Conservation (phyloP, 1,140 invertebrate species). For the Neodiprion virginianus region DNA sequence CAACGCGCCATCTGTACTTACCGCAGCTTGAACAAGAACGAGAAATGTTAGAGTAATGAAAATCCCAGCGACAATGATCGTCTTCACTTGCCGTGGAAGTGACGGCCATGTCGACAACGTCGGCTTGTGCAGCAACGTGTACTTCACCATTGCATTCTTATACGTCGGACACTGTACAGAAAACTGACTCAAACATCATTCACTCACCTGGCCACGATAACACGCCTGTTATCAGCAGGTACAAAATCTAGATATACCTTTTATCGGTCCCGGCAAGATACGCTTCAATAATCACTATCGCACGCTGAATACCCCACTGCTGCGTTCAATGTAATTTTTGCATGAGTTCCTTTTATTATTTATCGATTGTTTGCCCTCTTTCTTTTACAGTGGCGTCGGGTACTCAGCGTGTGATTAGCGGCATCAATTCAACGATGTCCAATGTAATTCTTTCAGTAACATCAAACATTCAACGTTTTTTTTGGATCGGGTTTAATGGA, state of each 20-base stretch:
- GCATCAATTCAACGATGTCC: too few species aligned
- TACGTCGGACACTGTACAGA: background rate
- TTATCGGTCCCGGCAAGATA: too few species aligned
- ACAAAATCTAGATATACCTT: background rate
- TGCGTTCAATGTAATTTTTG: too few species aligned
- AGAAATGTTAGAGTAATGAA: background rate
- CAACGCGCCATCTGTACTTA: background rate
- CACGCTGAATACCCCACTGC: too few species aligned
- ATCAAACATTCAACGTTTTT: too few species aligned
- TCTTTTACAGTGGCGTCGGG: too few species aligned
- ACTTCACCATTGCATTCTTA: slow-evolving; percentile 14
- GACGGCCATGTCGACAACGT: slow-evolving; percentile 9
- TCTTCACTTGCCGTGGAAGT: slow-evolving; percentile 12
- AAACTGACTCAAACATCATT: background rate
- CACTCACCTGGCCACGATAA: background rate
- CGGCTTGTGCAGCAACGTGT: slow-evolving; percentile 10
- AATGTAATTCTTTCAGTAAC: too few species aligned
- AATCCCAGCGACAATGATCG: background rate
- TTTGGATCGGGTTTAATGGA: too few species aligned
- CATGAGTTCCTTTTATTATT: too few species aligned
- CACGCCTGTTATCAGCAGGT: background rate
- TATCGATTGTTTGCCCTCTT: too few species aligned
- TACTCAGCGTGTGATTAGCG: too few species aligned
- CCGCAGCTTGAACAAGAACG: slow-evolving; percentile 4
- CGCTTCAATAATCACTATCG: too few species aligned